Base-by-base conservation (phyloP, 2,888 invertebrate species). In the Machimus rusticus region DNA sequence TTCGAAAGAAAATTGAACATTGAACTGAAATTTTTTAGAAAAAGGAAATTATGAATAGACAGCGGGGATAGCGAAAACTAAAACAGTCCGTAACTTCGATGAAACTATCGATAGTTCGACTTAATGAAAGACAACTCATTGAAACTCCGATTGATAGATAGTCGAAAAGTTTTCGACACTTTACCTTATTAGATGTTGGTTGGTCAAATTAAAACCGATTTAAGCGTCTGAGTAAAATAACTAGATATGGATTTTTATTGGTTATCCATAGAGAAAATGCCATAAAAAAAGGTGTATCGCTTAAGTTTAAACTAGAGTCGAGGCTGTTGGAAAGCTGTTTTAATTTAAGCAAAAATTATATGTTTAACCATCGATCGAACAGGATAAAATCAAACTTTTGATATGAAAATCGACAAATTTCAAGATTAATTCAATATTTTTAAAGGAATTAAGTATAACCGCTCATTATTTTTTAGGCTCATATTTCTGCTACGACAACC, bases 401-500 rank as follows among this genome's bases (percentile, higher is more conserved):
- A 6, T 34, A 34, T 34, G 34, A 34, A 34, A 34, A 34, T 34
- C 34, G 6, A 5, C 5, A 34, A 5, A 34, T 34, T 34, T 34
- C 34, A 6, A 34, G 34, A 34, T 34, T 6, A 4, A 34, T 39
- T 39, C 39, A 12, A 39, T 39, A 39, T 39, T 9, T 39, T 39
- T 39, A 39, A 39, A 39, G 39, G 12, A 39, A 12, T 39, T 39
- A 12, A 1, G 1, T 12, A 39, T 55, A 19, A 55, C 5, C 19
- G 5, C 39, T 87, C 74, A 76, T n/a, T 91, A 89, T 89, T 91
- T 94, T 94, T 86, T 93, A 98, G 99, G 98, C 91, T 98, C 98
- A 88, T 99, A 98, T 93, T 99, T 99, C 93, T 99, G 99, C 93
- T 99, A 98, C 93, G 99, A 99, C 92, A 98, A 98, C 92, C 99